Percentiles rank a stretch among this genome's conserved stretches.
Evolutionary conservation across 2,113 vertebrate species (phyloP).

Genomic region (Thryonomys swinderianus): DNA sequence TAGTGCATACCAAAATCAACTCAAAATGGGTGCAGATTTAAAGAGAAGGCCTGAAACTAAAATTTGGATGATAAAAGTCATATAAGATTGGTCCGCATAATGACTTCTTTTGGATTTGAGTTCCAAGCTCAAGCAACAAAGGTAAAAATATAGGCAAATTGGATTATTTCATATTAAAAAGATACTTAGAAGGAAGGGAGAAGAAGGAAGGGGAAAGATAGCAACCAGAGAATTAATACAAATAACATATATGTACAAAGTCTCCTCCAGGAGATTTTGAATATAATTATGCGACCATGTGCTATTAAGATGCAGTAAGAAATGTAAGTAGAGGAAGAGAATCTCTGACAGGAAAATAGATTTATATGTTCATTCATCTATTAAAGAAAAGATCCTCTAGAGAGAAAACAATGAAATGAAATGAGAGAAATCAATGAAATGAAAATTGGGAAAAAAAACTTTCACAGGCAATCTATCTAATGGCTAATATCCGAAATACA

Average conservation of each 20-base stretch:
- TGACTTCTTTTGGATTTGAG: neutral
- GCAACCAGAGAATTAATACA: neutral
- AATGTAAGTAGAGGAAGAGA: neutral
- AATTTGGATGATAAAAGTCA: neutral
- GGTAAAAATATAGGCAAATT: neutral
- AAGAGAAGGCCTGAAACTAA: neutral
- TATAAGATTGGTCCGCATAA: no score
- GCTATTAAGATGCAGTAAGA: neutral
- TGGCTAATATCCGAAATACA: neutral
- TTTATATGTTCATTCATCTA: neutral
- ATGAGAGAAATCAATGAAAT: neutral
- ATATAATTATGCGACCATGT: neutral
- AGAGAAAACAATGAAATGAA: neutral
- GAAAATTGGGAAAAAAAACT: neutral
- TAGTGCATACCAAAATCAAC: neutral
- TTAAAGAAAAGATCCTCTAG: neutral
- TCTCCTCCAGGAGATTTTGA: neutral
- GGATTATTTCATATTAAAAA: neutral
- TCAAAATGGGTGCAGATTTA: neutral
- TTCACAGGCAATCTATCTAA: neutral
- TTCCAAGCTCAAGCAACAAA: neutral
- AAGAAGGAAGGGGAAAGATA: neutral
- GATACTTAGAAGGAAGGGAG: neutral
- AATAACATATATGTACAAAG: neutral
- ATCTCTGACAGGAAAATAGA: neutral